Conservation (phyloP, 2,797 vertebrate species). For the Acipenser oxyrinchus region DNA sequence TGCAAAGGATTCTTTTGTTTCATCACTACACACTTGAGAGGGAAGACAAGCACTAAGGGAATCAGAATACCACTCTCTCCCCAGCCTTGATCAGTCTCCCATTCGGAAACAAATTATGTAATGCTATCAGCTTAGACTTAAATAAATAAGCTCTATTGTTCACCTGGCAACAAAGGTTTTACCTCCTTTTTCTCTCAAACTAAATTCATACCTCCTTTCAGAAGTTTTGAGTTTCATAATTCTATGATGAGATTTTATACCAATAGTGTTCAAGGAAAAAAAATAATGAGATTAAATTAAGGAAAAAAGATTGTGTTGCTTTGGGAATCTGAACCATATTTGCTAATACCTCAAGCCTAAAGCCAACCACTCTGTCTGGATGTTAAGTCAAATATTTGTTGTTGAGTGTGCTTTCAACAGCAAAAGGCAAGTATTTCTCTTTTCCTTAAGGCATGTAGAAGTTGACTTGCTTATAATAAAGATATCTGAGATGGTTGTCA, state of each 20-base stretch:
- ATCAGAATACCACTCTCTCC: background rate
- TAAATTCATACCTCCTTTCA: constrained; percentile 16
- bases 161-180: background rate
- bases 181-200: constrained; percentile 18
- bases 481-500: no score
- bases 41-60: constrained; percentile 13
- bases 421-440: no score
- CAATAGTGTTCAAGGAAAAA: no score
- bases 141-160: constrained; percentile 26
- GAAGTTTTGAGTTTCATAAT: background rate
- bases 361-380: no score
- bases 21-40: constrained; percentile 52
- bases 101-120: constrained; percentile 38
- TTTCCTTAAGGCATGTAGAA: no score
- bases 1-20: constrained; percentile 56
- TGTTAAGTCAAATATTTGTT: no score
- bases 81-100: constrained; percentile 26
- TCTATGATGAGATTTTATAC: background rate
- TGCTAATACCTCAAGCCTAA: no score
- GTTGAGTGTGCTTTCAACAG: no score
- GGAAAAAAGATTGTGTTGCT: no score
- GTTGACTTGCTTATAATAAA: no score
- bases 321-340: no score
- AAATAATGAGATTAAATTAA: no score
- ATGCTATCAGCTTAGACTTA: constrained; percentile 38